Conservation (phyloP, 2,113 vertebrate species). For the Pachycephala philippinensis region DNA sequence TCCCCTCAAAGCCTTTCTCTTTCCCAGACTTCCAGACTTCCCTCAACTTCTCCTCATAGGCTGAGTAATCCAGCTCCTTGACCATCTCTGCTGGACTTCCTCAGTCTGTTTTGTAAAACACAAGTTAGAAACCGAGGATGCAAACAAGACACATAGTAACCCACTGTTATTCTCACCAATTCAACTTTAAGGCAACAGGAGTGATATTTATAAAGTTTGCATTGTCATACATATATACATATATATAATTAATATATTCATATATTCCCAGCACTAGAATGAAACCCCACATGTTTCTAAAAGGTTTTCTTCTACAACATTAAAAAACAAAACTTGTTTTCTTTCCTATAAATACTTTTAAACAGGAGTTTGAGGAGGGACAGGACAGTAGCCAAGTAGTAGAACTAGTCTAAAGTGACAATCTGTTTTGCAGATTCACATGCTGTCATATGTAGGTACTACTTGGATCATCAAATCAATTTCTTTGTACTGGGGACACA, state of each 20-base stretch:
- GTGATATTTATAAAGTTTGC: not conserved
- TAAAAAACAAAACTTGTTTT: not conserved
- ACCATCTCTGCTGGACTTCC: not conserved
- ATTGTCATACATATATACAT: not conserved
- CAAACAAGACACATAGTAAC: not conserved
- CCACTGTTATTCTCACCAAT: not conserved
- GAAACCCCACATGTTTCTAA: not conserved
- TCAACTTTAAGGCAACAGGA: not conserved
- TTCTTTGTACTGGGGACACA: not conserved
- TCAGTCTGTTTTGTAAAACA: not conserved
- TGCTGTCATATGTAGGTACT: not conserved
- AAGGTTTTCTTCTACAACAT: not conserved
- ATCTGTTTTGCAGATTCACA: not conserved
- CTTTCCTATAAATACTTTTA: not conserved
- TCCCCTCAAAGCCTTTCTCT: not conserved
- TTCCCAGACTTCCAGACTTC: not conserved
- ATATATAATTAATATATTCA: not conserved
- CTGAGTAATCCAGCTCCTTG: not conserved
- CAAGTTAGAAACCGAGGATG: not conserved
- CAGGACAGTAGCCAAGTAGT: not conserved
- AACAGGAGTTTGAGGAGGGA: not conserved
- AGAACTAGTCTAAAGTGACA: not conserved
- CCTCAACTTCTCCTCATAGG: not conserved
- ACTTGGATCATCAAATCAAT: not conserved
- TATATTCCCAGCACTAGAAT: not conserved